phyloP scores from a whole-genome alignment of 2,113 vertebrate species.

The Notothenia rossii region DNA sequence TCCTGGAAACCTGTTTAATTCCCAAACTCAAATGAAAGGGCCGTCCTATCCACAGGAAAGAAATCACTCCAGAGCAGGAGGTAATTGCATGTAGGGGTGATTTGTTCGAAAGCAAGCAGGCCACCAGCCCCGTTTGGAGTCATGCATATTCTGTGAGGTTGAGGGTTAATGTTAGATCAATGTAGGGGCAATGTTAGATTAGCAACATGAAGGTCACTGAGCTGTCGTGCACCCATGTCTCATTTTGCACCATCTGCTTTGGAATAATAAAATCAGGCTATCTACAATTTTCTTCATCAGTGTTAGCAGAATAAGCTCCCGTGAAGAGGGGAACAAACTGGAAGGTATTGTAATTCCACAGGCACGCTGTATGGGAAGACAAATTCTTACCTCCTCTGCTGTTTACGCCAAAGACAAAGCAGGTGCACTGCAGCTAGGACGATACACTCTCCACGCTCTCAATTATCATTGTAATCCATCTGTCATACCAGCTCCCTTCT shows the following conservation, averaged over 20 bases:
- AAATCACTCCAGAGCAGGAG: constrained; percentile 68
- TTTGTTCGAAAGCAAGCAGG: constrained; percentile 70
- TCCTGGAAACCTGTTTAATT: constrained; percentile 79
- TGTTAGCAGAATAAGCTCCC: constrained; percentile 32
- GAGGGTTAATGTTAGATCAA: constrained; percentile 78
- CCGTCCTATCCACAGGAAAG: constrained; percentile 60
- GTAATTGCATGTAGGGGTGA: constrained; percentile 81
- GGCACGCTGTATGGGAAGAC: constrained; percentile 51
- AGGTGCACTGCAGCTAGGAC: constrained; percentile 65
- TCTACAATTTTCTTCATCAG: constrained; percentile 46
- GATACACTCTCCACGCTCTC: constrained; percentile 70
- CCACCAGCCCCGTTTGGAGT: constrained; percentile 63
- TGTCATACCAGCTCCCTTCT: constrained; percentile 77
- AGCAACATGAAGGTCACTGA: constrained; percentile 74
- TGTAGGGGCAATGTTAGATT: constrained; percentile 75
- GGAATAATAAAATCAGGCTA: constrained; percentile 68
- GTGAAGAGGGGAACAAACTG: background rate
- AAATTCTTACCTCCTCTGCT: constrained; percentile 62
- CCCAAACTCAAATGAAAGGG: constrained; percentile 69
- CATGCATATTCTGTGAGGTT: constrained; percentile 67
- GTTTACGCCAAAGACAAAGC: constrained; percentile 72
- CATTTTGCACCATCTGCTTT: constrained; percentile 74
- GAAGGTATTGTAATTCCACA: constrained; percentile 51
- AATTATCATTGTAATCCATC: constrained; percentile 79
- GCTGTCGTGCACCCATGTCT: constrained; percentile 51